A percentile compares a stretch with the other conserved stretches of the same genome.
Conservation (phyloP, 2,888 invertebrate species). For the Agelastica alni region DNA sequence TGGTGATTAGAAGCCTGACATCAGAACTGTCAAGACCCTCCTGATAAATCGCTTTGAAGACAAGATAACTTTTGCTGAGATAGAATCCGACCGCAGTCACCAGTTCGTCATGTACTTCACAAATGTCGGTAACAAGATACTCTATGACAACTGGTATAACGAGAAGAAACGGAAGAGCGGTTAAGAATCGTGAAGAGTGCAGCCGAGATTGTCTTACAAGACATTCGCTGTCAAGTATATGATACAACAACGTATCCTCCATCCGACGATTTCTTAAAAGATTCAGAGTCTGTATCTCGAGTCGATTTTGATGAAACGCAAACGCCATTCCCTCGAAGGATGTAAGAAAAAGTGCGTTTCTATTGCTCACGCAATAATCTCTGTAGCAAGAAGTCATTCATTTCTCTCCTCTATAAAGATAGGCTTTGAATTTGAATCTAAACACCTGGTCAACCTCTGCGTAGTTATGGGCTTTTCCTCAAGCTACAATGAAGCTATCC, state of each 20-base stretch:
- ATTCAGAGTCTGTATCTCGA: neutral
- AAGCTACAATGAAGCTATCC: conserved; percentile 1
- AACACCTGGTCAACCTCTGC: conserved; percentile 1
- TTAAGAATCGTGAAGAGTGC: conserved; percentile 1
- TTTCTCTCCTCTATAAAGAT: conserved; percentile 1
- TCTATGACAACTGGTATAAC: conserved; percentile 1
- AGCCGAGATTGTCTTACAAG: conserved; percentile 6
- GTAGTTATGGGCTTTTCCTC: neutral
- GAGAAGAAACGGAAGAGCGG: neutral
- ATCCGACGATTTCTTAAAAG: conserved; percentile 1
- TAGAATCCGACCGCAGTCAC: neutral
- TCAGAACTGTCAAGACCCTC: conserved; percentile 5
- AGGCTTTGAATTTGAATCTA: neutral
- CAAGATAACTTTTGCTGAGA: neutral
- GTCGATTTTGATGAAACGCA: neutral
- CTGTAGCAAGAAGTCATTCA: conserved; percentile 2
- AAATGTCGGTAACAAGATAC: too few relatives aligned
- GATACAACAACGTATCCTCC: conserved; percentile 1
- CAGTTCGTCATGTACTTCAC: too few relatives aligned
- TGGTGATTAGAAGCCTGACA: conserved; percentile 4
- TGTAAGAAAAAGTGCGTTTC: conserved; percentile 2
- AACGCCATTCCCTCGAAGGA: too few relatives aligned
- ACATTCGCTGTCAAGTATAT: conserved; percentile 1
- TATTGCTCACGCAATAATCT: conserved; percentile 5
- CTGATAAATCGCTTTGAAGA: conserved; percentile 1